Evolutionary conservation across 2,888 invertebrate species (phyloP).

Genomic region (Meiosimyza decipiens): DNA sequence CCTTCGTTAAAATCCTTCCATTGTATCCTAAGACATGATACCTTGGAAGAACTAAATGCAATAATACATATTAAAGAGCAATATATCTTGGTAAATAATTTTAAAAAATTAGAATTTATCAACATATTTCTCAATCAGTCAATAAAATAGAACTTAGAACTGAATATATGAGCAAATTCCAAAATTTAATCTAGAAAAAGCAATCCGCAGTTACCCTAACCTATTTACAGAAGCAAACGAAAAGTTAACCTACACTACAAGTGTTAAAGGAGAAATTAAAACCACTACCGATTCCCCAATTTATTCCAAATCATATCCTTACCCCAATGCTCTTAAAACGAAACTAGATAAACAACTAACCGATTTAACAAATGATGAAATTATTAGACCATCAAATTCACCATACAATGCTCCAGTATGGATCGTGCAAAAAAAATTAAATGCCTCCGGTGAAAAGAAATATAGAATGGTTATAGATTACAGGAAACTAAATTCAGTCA

Average conservation of each 20-base stretch:
- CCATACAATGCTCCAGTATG: slow-evolving; percentile 13
- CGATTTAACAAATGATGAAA: no score
- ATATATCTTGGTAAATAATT: slow-evolving; percentile 29
- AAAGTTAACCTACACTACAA: slow-evolving; percentile 33
- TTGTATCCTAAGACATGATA: slow-evolving; percentile 24
- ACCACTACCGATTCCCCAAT: slow-evolving; percentile 25
- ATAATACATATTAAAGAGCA: slow-evolving; percentile 27
- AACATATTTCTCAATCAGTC: slow-evolving; percentile 1
- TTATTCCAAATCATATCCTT: slow-evolving; percentile 27
- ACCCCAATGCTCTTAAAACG: slow-evolving; percentile 23
- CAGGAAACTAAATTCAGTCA: neutral
- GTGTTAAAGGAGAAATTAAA: slow-evolving; percentile 30
- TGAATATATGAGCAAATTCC: slow-evolving; percentile 9
- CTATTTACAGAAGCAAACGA: slow-evolving; percentile 32
- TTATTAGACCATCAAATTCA: neutral
- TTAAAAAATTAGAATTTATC: slow-evolving; percentile 18
- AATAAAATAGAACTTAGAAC: slow-evolving; percentile 19
- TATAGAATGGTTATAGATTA: slow-evolving; percentile 35
- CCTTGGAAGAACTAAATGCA: no score
- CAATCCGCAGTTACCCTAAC: slow-evolving; percentile 21
- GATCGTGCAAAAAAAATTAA: slow-evolving; percentile 14
- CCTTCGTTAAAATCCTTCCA: slow-evolving; percentile 11
- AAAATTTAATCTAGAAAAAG: neutral
- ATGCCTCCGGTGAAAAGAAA: slow-evolving; percentile 22
- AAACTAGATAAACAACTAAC: neutral